Conservation (phyloP, 1,140 invertebrate species). For the Sycophaga agraensis region DNA sequence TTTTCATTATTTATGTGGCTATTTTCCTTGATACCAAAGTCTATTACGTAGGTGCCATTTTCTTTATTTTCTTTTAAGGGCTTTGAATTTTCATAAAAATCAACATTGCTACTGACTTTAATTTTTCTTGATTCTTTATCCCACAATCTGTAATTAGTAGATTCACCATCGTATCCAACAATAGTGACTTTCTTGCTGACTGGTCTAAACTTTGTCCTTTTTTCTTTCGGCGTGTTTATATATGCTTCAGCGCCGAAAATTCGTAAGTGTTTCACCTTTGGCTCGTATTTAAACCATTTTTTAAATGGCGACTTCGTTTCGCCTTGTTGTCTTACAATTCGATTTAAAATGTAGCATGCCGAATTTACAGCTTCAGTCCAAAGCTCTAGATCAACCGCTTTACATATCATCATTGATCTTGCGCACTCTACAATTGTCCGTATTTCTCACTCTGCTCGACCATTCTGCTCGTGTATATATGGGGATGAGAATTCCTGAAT, state of each 20-base stretch:
- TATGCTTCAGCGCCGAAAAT: slow-evolving; percentile 49
- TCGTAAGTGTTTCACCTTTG: slow-evolving; percentile 48
- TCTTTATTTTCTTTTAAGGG: too few species aligned
- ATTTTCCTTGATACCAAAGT: too few species aligned
- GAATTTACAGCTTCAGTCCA: background rate
- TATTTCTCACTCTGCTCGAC: slow-evolving; percentile 44
- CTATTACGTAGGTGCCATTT: too few species aligned
- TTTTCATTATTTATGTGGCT: too few species aligned
- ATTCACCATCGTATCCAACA: slow-evolving; percentile 37
- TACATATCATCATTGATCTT: slow-evolving; percentile 41
- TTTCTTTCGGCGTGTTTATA: slow-evolving; percentile 37
- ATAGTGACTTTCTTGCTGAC: slow-evolving; percentile 38
- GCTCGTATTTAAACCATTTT: slow-evolving; percentile 50
- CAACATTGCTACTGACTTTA: slow-evolving; percentile 2
- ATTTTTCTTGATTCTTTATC: slow-evolving; percentile 28
- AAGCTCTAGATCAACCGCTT: slow-evolving; percentile 31
- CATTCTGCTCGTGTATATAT: slow-evolving; percentile 30
- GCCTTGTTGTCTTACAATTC: background rate
- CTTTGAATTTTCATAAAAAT: slow-evolving; percentile 8
- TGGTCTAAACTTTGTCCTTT: slow-evolving; percentile 36
- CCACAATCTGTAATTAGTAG: slow-evolving; percentile 36
- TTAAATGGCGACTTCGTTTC: slow-evolving; percentile 51
- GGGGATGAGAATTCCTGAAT: slow-evolving; percentile 32
- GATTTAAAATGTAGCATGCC: slow-evolving; percentile 36
- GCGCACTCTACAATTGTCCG: slow-evolving; percentile 48